These are phyloP conservation scores for Adoxophyes honmai DNA, from an alignment of 1,140 invertebrate species.

Conservation along the genomic window DNA sequence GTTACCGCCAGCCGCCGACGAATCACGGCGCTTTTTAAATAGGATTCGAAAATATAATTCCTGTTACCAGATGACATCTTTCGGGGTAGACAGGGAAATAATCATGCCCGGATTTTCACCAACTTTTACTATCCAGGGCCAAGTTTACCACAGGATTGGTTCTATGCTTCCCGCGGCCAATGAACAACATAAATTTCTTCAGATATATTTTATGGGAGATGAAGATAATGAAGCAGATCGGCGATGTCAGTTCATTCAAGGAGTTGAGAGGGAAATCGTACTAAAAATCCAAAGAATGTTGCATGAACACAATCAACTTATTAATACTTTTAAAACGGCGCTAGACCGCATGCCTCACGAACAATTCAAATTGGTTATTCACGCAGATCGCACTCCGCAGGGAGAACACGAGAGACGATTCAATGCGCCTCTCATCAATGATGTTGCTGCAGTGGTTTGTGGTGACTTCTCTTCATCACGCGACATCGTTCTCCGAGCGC, in stretches of 20 bases:
- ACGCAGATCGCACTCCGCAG: no score
- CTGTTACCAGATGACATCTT: no score
- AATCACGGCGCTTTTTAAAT: no score
- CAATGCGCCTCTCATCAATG: slow-evolving; percentile 31
- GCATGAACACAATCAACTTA: slow-evolving; percentile 30
- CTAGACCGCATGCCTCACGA: no score
- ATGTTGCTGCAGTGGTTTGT: slow-evolving; percentile 34
- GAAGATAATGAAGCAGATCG: no score
- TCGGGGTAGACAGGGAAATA: no score
- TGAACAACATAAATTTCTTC: neutral
- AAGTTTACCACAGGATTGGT: slow-evolving; percentile 28
- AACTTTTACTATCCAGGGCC: slow-evolving; percentile 31
- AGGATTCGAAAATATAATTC: no score
- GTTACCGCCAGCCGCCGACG: no score
- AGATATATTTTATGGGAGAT: no score
- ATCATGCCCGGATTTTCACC: neutral
- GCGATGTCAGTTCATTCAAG: slow-evolving; percentile 20
- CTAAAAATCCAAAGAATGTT: slow-evolving; percentile 31
- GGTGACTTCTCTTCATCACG: slow-evolving; percentile 31
- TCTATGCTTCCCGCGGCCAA: slow-evolving; percentile 23
- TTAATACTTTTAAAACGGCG: neutral
- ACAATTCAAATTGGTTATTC: no score
- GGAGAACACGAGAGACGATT: slow-evolving; percentile 28
- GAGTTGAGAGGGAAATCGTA: slow-evolving; percentile 26
- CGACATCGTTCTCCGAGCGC: neutral